Base-by-base conservation (phyloP, 2,113 vertebrate species). In the Piaya cayana region DNA sequence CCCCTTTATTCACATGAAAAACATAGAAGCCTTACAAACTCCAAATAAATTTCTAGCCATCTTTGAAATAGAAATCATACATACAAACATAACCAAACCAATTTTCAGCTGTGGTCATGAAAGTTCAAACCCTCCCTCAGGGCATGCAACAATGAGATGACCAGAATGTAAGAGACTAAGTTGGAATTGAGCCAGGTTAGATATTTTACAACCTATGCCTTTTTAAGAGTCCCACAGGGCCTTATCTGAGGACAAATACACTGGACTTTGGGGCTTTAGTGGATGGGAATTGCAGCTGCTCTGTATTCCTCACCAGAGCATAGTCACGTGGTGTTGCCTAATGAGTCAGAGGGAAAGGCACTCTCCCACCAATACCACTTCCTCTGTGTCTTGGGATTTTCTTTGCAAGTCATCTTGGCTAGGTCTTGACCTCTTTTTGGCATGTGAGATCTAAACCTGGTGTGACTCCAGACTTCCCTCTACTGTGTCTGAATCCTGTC, bases 381-480 rank as follows among this genome's bases (percentile, higher is more conserved):
- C 85, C 77, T 95, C 43, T 2, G 0, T 78, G 81, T 64, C 83
- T 82, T 83, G 59, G 75, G 82, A 47, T 49, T 95, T 95, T 90
- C 70, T 79, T 86, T 95, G 71, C 58, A 82, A 88, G 67, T 60
- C 77, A 84, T 93, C 63, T 88, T 81, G 81, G 27, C 78, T 93
- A 43, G 75, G 84, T 94, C 85, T 92, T 95, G 92, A 96, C 93
- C 94, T 94, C 56, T 86, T 52, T 52, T 81, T 92, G 94, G 93
- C 90, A 94, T 94, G 82, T 8, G 1, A 92, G 90, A 82, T 47
- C 49, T 94, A 92, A 92, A 82, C 52, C 90, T 88, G 79, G 82
- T 83, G 17, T 92, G 87, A 88, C 87, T 96, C 87, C 90, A 96
- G 87, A 75, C 82, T 91, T 86, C 63, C 36, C 63, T 80, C 21